A percentile compares a stretch with the other conserved stretches of the same genome.
phyloP scores from a whole-genome alignment of 2,797 vertebrate genomes.

The Mormyrops boulengeri region DNA sequence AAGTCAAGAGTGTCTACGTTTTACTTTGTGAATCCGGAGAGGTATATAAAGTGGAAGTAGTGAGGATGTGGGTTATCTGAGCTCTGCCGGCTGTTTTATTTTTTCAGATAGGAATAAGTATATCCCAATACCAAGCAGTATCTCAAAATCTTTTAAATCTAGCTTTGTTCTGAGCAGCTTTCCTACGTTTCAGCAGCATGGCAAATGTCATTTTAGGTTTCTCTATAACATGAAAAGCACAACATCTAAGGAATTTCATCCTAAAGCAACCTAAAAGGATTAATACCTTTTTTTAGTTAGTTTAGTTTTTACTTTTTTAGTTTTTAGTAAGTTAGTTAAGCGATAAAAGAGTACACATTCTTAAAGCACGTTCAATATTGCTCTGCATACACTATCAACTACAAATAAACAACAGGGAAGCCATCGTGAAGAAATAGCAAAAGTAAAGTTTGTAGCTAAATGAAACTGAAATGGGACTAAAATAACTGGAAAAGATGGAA shows the following conservation, averaged over 20 bases:
- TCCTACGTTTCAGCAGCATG: neutral
- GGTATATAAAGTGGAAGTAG: neutral
- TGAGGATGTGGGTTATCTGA: neutral
- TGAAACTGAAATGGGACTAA: neutral
- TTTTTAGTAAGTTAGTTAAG: neutral
- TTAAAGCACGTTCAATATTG: neutral
- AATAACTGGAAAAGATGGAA: neutral
- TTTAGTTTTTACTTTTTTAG: neutral
- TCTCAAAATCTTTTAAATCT: neutral
- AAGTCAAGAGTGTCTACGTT: neutral
- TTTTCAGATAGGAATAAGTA: neutral
- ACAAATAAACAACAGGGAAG: neutral
- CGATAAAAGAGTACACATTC: neutral
- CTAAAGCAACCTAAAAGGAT: neutral
- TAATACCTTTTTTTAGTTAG: neutral
- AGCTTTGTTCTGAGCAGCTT: neutral
- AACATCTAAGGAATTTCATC: neutral
- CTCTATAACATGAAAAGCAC: neutral
- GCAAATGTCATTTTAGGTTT: neutral
- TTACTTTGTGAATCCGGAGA: neutral
- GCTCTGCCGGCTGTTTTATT: neutral
- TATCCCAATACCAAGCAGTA: neutral
- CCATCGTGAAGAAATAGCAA: neutral
- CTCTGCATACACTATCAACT: neutral
- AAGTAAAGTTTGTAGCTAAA: neutral